phyloP scores from a whole-genome alignment of 2,888 invertebrate genomes.

The Oconnorella tubifera region DNA sequence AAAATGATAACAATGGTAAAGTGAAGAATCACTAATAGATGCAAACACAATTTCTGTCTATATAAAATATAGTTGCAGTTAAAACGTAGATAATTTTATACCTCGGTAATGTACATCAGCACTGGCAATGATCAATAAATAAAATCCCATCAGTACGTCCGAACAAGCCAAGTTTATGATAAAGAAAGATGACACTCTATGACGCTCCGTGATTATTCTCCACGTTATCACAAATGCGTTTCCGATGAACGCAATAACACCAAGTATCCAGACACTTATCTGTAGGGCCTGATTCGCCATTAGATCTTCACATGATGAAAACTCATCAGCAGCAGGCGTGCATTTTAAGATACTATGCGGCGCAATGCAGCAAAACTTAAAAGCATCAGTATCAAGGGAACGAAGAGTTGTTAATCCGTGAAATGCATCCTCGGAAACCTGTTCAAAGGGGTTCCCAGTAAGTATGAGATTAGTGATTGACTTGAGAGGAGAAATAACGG shows the following conservation, averaged over 20 bases:
- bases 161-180: conserved; percentile 64
- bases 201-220: conserved; percentile 58
- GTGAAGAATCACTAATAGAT: too few species aligned
- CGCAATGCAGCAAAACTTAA: conserved; percentile 50
- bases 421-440: conserved; percentile 28
- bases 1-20: too few species aligned
- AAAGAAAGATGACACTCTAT: conserved; percentile 43
- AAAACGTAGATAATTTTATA: too few species aligned
- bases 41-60: too few species aligned
- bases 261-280: conserved; percentile 65
- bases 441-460: conserved; percentile 19
- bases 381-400: conserved; percentile 41
- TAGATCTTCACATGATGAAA: conserved; percentile 39
- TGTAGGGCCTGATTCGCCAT: conserved; percentile 37
- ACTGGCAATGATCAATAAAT: conserved; percentile 62
- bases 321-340: conserved; percentile 34
- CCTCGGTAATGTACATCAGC: conserved; percentile 41
- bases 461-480: conserved; percentile 18
- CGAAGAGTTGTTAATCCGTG: conserved; percentile 14
- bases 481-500: conserved; percentile 10
- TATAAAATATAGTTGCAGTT: too few species aligned
- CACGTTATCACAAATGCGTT: conserved; percentile 58
- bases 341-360: conserved; percentile 18
- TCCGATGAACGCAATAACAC: conserved; percentile 62
- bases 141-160: conserved; percentile 65